Conservation (phyloP, 2,888 invertebrate genomes). For the Microdon myrmicae region DNA sequence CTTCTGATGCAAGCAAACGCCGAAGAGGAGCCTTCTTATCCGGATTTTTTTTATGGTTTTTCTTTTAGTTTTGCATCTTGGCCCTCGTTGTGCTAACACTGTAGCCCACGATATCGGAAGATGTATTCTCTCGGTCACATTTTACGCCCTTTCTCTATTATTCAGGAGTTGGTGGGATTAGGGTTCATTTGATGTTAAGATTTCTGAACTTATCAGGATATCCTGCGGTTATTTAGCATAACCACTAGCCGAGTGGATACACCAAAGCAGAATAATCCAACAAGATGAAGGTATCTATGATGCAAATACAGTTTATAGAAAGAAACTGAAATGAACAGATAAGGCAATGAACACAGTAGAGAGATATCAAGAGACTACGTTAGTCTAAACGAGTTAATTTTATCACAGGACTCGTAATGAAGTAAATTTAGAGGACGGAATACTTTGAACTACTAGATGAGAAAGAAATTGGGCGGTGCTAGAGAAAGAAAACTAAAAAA, state of each 20-base stretch:
- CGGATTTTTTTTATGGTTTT: slow-evolving; percentile 24
- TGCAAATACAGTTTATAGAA: slow-evolving; percentile 19
- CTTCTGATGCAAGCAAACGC: no score
- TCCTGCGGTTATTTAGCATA: slow-evolving; percentile 51
- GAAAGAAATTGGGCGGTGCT: neutral
- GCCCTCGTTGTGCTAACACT: neutral
- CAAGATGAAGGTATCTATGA: slow-evolving; percentile 8
- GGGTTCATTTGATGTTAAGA: slow-evolving; percentile 52
- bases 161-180: slow-evolving; percentile 45
- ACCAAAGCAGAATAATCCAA: slow-evolving; percentile 23
- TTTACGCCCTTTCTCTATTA: slow-evolving; percentile 14
- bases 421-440: no score
- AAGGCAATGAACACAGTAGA: no score
- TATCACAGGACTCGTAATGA: no score
- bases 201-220: slow-evolving; percentile 47
- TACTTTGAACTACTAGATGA: no score
- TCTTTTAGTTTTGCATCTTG: slow-evolving; percentile 4
- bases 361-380: no score
- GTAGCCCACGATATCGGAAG: slow-evolving; percentile 34
- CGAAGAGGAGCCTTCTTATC: slow-evolving; percentile 30
- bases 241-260: slow-evolving; percentile 26
- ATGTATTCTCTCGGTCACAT: slow-evolving; percentile 24
- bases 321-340: slow-evolving; percentile 39
- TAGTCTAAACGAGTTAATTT: no score
- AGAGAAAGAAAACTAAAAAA: neutral